These are phyloP conservation scores for Clarias pachynema DNA, from an alignment of 2,797 vertebrate species.

Conservation along the genomic window DNA sequence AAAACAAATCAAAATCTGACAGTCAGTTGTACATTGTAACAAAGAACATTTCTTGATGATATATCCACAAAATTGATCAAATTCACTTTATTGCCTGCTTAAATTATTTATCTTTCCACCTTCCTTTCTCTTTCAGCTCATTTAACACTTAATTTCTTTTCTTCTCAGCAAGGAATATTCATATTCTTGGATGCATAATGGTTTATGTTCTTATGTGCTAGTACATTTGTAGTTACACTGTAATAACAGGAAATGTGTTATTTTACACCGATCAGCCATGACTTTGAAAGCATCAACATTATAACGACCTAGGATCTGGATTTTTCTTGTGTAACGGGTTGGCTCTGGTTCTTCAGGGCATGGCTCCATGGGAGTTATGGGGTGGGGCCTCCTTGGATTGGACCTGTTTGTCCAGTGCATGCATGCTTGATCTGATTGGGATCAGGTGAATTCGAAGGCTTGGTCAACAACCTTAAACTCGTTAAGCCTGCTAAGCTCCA, in stretches of 20 bases:
- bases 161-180: not conserved
- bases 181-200: not conserved
- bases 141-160: not conserved
- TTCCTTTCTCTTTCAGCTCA: not conserved
- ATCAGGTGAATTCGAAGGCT: too few species aligned
- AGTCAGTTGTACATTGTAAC: not conserved
- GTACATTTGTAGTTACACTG: slow-evolving; percentile 42
- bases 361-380: too few species aligned
- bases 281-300: too few species aligned
- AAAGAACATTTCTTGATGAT: not conserved
- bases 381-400: too few species aligned
- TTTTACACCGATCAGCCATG: not conserved
- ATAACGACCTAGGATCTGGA: too few species aligned
- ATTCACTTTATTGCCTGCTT: not conserved
- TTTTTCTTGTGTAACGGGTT: too few species aligned
- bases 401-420: too few species aligned
- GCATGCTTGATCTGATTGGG: too few species aligned
- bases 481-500: too few species aligned
- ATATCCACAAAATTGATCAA: slow-evolving; percentile 2
- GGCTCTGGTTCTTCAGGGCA: too few species aligned
- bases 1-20: not conserved
- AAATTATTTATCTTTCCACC: not conserved
- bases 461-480: too few species aligned
- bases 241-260: not conserved
- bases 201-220: slow-evolving; percentile 17